phyloP scores from a whole-genome alignment of 1,140 invertebrate genomes.

The Habropoda laboriosa region DNA sequence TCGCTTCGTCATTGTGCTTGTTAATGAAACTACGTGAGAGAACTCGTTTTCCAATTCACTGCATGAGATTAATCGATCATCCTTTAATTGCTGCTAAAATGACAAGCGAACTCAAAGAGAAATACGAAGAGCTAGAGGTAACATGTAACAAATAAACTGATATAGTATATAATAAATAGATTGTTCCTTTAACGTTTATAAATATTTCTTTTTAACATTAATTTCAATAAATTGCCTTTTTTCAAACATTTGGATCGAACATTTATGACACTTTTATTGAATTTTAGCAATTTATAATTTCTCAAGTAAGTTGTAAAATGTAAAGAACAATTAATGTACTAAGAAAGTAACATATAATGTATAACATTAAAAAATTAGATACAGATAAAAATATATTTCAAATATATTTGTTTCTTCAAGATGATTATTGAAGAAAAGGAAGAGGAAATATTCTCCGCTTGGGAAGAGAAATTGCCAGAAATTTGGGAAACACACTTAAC shows the following conservation, averaged over 20 bases:
- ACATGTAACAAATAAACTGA: neutral
- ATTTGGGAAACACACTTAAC: constrained; percentile 59
- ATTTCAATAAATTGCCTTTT: too few relatives aligned
- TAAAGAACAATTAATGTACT: too few relatives aligned
- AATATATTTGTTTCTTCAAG: constrained; percentile 51
- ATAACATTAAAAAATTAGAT: too few relatives aligned
- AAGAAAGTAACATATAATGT: too few relatives aligned
- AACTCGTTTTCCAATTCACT: constrained; percentile 84
- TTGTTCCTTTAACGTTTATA: neutral
- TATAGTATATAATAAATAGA: too few relatives aligned
- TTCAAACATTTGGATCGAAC: too few relatives aligned
- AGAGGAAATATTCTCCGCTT: constrained; percentile 68
- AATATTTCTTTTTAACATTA: too few relatives aligned
- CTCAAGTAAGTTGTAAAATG: too few relatives aligned
- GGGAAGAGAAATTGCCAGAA: constrained; percentile 61
- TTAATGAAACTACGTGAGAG: constrained; percentile 86
- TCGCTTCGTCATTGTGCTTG: constrained; percentile 88
- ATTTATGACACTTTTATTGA: too few relatives aligned
- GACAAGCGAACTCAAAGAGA: constrained; percentile 53
- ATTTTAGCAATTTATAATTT: too few relatives aligned
- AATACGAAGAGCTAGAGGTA: constrained; percentile 70
- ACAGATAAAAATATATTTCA: neutral
- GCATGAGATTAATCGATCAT: constrained; percentile 67
- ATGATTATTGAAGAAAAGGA: constrained; percentile 57
- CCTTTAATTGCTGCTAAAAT: constrained; percentile 64